phyloP scores from a whole-genome alignment of 2,797 vertebrate genomes.

The Danio kyathit region DNA sequence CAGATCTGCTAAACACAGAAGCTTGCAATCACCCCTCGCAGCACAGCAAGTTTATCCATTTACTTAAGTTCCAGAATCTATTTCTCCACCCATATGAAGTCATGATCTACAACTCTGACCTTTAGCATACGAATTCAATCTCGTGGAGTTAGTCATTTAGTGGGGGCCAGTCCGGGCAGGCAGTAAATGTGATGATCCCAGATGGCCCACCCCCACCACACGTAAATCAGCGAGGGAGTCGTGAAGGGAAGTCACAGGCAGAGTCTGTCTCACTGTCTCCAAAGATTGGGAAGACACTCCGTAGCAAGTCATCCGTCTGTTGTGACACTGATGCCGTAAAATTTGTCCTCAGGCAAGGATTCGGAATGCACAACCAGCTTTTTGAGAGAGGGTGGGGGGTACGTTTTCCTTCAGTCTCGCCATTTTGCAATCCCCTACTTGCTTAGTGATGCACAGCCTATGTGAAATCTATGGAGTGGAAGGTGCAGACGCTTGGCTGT shows the following conservation, averaged over 20 bases:
- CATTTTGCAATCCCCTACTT: constrained; percentile 16
- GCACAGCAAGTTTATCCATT: constrained; percentile 21
- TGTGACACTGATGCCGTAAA: constrained; percentile 67
- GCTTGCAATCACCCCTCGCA: background rate
- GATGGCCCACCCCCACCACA: constrained; percentile 35
- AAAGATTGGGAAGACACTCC: constrained; percentile 67
- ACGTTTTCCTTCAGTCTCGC: constrained; percentile 6
- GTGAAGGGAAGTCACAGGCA: constrained; percentile 34
- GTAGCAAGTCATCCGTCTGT: constrained; percentile 74
- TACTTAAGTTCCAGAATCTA: constrained; percentile 34
- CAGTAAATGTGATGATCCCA: constrained; percentile 37
- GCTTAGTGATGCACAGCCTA: constrained; percentile 54
- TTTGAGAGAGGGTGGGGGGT: constrained; percentile 33
- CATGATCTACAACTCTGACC: constrained; percentile 58
- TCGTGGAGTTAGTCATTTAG: constrained; percentile 48
- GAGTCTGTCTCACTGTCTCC: constrained; percentile 70
- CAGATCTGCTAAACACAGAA: constrained; percentile 22
- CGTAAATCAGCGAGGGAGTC: constrained; percentile 43
- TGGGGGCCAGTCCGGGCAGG: background rate
- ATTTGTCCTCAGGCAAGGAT: constrained; percentile 71
- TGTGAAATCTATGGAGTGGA: constrained; percentile 51
- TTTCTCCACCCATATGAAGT: constrained; percentile 32
- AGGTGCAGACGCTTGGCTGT: constrained; percentile 56
- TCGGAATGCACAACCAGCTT: constrained; percentile 37
- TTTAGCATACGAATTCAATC: constrained; percentile 56